These are phyloP conservation scores for Hippoglossus stenolepis DNA, from an alignment of 2,113 vertebrate species.

Conservation along the genomic window DNA sequence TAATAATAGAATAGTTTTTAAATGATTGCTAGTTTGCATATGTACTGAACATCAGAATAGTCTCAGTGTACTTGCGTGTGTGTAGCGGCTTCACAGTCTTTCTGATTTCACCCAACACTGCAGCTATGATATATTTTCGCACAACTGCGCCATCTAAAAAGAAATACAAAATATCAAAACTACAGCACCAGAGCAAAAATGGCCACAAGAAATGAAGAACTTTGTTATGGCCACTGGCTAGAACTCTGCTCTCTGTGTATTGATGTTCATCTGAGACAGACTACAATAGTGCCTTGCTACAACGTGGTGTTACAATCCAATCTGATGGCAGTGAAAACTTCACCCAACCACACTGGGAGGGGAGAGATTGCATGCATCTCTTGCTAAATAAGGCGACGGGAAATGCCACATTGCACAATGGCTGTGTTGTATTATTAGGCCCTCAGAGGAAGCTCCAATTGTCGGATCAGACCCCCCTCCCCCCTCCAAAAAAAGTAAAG, in stretches of 20 bases:
- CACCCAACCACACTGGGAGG: constrained; percentile 62
- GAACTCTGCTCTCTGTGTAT: constrained; percentile 42
- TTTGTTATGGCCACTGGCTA: constrained; percentile 6
- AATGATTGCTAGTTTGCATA: too few relatives aligned
- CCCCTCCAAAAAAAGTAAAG: constrained; percentile 49
- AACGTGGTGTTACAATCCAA: constrained; percentile 67
- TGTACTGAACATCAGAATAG: too few relatives aligned
- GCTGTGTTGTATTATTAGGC: constrained; percentile 79
- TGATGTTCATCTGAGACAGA: constrained; percentile 55
- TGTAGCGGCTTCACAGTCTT: not conserved
- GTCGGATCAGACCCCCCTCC: constrained; percentile 54
- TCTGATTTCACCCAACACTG: not conserved
- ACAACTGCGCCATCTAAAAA: not conserved
- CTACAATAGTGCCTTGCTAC: constrained; percentile 63
- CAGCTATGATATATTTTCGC: too few relatives aligned
- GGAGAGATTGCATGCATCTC: constrained; percentile 70
- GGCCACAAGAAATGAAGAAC: not conserved
- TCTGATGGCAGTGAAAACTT: constrained; percentile 71
- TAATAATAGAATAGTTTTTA: too few relatives aligned
- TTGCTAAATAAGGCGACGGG: constrained; percentile 71
- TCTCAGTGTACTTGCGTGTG: too few relatives aligned
- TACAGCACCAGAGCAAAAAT: not conserved
- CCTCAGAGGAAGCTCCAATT: constrained; percentile 74
- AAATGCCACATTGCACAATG: constrained; percentile 75
- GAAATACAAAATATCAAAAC: not conserved